Percentiles rank a stretch among this genome's conserved stretches.
phyloP scores from a whole-genome alignment of 2,113 vertebrate genomes.

The Rousettus leschenaultii region DNA sequence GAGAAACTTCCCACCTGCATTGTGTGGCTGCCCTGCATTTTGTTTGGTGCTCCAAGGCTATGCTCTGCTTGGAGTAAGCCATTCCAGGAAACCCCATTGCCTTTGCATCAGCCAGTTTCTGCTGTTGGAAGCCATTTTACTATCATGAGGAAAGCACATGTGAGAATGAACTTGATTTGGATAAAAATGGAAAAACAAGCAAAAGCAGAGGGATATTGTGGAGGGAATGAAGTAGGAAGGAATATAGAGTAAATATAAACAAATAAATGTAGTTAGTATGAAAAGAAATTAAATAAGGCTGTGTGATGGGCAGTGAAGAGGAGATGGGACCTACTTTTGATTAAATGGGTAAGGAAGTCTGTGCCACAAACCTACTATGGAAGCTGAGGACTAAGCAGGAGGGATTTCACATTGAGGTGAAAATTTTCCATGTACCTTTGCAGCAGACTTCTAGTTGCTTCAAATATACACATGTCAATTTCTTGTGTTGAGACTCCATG shows the following conservation, averaged over 20 bases:
- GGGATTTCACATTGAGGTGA: not conserved
- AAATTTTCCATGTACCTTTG: not conserved
- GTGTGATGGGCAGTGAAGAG: not conserved
- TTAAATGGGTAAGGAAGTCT: not conserved
- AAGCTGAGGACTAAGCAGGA: not conserved
- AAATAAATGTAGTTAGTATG: accelerated
- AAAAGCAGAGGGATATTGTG: not conserved
- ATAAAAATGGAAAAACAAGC: not conserved
- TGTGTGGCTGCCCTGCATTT: not conserved
- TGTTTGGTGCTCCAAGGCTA: not conserved
- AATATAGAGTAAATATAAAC: not conserved
- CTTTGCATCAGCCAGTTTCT: not conserved
- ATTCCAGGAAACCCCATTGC: not conserved
- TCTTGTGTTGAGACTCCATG: not conserved
- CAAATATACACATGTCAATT: accelerated
- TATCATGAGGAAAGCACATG: not conserved
- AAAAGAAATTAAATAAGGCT: not conserved
- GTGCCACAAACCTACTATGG: not conserved
- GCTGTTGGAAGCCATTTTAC: not conserved
- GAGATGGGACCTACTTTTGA: not conserved
- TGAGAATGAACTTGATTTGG: not conserved
- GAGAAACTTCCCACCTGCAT: not conserved
- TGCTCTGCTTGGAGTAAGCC: not conserved
- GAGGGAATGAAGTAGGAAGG: not conserved
- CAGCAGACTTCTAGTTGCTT: not conserved